Base-by-base conservation (phyloP, 1,140 invertebrate species). In the Drosophila tani region DNA sequence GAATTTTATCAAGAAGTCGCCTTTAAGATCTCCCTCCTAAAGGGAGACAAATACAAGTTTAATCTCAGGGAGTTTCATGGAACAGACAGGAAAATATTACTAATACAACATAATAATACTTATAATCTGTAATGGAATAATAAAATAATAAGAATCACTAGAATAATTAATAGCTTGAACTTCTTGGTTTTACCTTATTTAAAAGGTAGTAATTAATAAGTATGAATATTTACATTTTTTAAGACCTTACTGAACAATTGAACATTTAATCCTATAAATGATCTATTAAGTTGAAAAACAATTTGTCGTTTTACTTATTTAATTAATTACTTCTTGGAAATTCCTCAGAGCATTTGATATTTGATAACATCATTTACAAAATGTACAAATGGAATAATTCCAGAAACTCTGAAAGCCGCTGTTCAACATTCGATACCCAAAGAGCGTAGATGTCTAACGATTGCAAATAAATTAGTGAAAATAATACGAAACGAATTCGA, bases 401-500 rank as follows among this genome's bases (percentile, higher is more conserved):
- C 12, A 38, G 21, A 77, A 59, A 60, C 29, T 55, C 4, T 3
- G 50, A 6, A 15, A 9, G 17, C 27, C 40, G 63, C 75, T 76
- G 75, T 78, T 77, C 15, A 62, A 53, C 55, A 60, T 59, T 55
- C 58, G 2, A 47, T 58, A 57, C 64, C 56, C 46, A 60, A 41
- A 17, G 2, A 6, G 41, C 15, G 27, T 51, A 64, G 24, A 71
- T 55, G 47, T 38, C 43, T 27, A 70, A 73, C 63, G 80, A 83
- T 80, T 74, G 80, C 64, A 47, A 59, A 80, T 27, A 73, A 79
- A 81, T 87, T 50, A 79, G 71, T 80, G 70, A 47, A 88, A 78
- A 83, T 65, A 87, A 87, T 87, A 81, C 84, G 77, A 86, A 79
- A 64, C 53, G 47, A 66, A 79, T 86, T 38, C 60, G 27, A 57